Evolutionary conservation across 2,888 invertebrate species (phyloP).

Genomic region (Elmis aenea): DNA sequence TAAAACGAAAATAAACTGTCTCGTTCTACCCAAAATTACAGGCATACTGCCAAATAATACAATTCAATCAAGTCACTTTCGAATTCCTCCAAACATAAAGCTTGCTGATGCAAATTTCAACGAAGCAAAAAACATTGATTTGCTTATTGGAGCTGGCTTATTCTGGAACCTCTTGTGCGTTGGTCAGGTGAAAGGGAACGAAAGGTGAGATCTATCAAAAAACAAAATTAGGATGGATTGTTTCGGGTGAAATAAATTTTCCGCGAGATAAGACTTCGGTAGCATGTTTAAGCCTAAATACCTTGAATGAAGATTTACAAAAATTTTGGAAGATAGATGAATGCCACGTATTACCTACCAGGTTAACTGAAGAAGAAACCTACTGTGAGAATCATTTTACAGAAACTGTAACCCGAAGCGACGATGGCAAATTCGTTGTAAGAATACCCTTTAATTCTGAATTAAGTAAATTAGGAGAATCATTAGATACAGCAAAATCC

Average conservation of each 20-base stretch:
- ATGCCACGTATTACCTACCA: conserved; percentile 1
- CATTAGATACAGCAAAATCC: conserved; percentile 6
- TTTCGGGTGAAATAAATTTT: too few species aligned
- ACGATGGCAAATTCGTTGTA: conserved; percentile 18
- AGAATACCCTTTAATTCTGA: conserved; percentile 18
- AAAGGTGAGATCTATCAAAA: too few species aligned
- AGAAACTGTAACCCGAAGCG: conserved; percentile 8
- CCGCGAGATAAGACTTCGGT: too few species aligned
- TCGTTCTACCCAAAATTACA: conserved; percentile 8
- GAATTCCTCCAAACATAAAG: conserved; percentile 7
- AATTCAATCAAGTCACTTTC: conserved; percentile 19
- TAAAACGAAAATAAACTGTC: conserved; percentile 3
- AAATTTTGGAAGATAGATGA: conserved; percentile 23
- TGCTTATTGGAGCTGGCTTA: conserved; percentile 18
- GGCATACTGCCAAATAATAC: conserved; percentile 4
- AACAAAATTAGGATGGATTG: too few species aligned
- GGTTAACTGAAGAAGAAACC: conserved; percentile 11
- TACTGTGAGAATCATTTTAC: conserved; percentile 22
- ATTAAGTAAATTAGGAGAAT: conserved; percentile 8
- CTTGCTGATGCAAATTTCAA: conserved; percentile 24
- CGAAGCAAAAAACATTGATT: conserved; percentile 13
- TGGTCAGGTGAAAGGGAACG: conserved; percentile 9
- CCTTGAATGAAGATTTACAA: conserved; percentile 4
- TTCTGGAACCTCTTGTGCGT: conserved; percentile 16
- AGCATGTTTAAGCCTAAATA: conserved; percentile 1